Evolutionary conservation across 2,888 invertebrate species (phyloP), one percentile per base, ranked within the genome.

Genomic region (Caenorhabditis sinica): DNA sequence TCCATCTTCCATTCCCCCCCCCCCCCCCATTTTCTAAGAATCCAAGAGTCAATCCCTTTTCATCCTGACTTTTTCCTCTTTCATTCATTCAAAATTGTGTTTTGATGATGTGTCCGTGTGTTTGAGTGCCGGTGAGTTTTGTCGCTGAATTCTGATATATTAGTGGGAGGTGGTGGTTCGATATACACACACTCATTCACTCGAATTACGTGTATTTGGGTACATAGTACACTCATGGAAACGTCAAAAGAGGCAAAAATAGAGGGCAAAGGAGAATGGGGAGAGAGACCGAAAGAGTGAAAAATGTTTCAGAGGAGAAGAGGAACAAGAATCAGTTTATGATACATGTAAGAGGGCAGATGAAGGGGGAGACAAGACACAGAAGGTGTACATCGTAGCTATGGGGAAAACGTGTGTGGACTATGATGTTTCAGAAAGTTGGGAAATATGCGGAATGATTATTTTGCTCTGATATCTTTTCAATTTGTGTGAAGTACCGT

Each of bases 191-290:
- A n/a, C 9, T 36, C 4, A 4, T 9, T 36, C 33, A 58, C 13
- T 30, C 33, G 51, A 56, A 69, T 33, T 40, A 40, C 56, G 40
- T 17, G 36, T n/a, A 30, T 15, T 58, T 58, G 17, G 45, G 73
- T 61, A 73, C 73, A 61, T 49, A 73, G 73, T 73, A 73, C 61
- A 61, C 71, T 58, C 73, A 51, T 25, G 43, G 17, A 33, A 30
- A 25, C n/a, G 43, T 56, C 36, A 40, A 33, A n/a, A 43, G 36
- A 23, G 45, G n/a, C 36, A 30, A 20, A n/a, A 71, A 20, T 40
- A 30, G 45, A 40, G 68, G 49, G 25, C 6, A 43, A 36, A 40
- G 40, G 13, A 13, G 13, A 13, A 33, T 2, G n/a, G 61, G 25
- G 63, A 63, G 63, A 63, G 63, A 63, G 61, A 61, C 36, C 33